Evolutionary conservation across 2,113 vertebrate genomes (phyloP).

Genomic region (Geothlypis trichas): DNA sequence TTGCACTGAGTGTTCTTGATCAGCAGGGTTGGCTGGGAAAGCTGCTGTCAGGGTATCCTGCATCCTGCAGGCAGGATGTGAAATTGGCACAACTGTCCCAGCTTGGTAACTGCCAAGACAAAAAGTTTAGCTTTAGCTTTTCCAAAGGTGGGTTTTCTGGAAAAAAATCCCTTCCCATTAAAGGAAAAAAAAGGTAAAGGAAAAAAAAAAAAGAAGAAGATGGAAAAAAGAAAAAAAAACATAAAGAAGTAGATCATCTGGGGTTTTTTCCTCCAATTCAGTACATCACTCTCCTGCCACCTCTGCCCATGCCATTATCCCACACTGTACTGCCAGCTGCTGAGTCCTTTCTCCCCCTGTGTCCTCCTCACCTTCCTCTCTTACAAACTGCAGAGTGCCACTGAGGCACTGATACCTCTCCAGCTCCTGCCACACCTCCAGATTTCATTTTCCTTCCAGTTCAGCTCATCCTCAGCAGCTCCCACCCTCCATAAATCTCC

Average conservation of each 20-base stretch:
- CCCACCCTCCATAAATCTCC: not conserved
- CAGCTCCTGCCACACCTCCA: not conserved
- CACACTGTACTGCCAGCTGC: no score
- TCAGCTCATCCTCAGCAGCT: not conserved
- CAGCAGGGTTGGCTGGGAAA: not conserved
- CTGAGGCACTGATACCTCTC: not conserved
- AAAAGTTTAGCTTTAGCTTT: not conserved
- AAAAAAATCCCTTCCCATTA: not conserved
- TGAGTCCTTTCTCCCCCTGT: not conserved
- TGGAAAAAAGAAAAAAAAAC: accelerated
- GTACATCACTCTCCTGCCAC: not conserved
- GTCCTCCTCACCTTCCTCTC: not conserved
- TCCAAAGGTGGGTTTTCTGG: not conserved
- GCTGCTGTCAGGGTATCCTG: not conserved
- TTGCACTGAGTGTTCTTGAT: not conserved
- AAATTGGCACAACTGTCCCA: not conserved
- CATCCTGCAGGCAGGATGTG: not conserved
- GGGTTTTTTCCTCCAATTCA: accelerated
- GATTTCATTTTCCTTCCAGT: not conserved
- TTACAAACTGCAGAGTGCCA: not conserved
- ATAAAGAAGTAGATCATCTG: not conserved
- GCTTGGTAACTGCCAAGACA: not conserved
- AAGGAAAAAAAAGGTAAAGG: accelerated
- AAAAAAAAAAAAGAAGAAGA: accelerated
- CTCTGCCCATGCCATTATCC: not conserved